phyloP scores from a whole-genome alignment of 2,888 invertebrate genomes.

The Chymomyza amoena region DNA sequence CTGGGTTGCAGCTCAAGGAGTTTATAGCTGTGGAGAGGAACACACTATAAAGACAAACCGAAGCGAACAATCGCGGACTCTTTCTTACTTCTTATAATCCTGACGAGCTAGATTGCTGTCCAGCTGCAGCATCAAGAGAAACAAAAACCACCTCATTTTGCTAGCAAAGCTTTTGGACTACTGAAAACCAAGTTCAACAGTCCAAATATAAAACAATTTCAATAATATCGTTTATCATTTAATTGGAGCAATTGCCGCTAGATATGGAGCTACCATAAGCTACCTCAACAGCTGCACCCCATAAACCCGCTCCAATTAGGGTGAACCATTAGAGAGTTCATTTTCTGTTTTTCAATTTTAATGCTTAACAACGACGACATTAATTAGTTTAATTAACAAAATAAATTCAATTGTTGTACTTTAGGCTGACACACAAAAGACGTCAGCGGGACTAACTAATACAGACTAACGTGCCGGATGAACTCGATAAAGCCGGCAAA shows the following conservation, averaged over 20 bases:
- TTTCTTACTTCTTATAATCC: constrained; percentile 49
- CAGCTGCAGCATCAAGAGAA: constrained; percentile 35
- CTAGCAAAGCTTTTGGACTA: neutral
- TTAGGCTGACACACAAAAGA: constrained; percentile 39
- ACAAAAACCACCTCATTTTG: constrained; percentile 34
- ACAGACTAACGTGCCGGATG: constrained; percentile 76
- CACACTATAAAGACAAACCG: too few species aligned
- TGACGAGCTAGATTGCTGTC: constrained; percentile 31
- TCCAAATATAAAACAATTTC: neutral
- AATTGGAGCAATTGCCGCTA: constrained; percentile 58
- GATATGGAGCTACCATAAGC: constrained; percentile 10
- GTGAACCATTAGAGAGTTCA: neutral
- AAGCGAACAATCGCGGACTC: neutral
- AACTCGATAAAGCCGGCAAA: constrained; percentile 78
- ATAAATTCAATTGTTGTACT: constrained; percentile 62
- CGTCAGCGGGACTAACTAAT: constrained; percentile 43
- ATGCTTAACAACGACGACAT: constrained; percentile 59
- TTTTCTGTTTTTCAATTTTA: constrained; percentile 36
- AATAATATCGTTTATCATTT: constrained; percentile 49
- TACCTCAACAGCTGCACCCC: constrained; percentile 15
- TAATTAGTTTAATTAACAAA: constrained; percentile 70
- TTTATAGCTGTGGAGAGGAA: constrained; percentile 31
- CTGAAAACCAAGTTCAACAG: neutral
- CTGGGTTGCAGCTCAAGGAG: constrained; percentile 44
- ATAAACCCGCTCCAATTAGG: neutral